Conservation (phyloP, 2,797 vertebrate species). For the Podargus strigoides region DNA sequence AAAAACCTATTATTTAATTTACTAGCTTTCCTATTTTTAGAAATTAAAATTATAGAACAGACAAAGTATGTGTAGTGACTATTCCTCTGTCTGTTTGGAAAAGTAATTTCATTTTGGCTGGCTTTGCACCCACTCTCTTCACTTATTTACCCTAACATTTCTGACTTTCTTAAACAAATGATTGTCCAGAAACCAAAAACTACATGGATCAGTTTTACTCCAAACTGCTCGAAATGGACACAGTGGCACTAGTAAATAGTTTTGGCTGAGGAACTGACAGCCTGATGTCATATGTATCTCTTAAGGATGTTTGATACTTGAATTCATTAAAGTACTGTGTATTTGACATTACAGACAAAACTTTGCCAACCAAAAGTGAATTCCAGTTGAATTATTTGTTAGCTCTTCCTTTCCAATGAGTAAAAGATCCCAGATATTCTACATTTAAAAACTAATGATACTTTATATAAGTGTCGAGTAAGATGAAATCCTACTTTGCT, state of each 20-base stretch:
- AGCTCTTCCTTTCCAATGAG: not conserved
- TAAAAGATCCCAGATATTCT: not conserved
- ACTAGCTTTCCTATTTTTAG: not conserved
- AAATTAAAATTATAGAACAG: slow-evolving; percentile 17
- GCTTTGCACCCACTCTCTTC: not conserved
- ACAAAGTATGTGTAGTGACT: not conserved
- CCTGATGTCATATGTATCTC: not conserved
- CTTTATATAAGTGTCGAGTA: not conserved
- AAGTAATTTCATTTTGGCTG: not conserved
- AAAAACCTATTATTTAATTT: not conserved
- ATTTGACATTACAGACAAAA: not conserved
- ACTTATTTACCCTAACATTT: not conserved
- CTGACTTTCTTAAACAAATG: not conserved
- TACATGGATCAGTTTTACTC: not conserved
- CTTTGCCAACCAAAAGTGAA: not conserved
- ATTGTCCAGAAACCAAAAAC: not conserved
- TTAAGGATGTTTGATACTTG: not conserved
- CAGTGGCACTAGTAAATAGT: not conserved
- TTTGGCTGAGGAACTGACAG: not conserved
- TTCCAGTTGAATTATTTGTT: not conserved
- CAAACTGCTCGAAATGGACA: not conserved
- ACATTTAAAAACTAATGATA: not conserved
- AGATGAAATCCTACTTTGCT: not conserved
- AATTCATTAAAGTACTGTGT: not conserved
- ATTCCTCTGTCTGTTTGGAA: slow-evolving; percentile 24